phyloP scores from a whole-genome alignment of 2,797 vertebrate genomes.

The Pipistrellus pygmaeus region DNA sequence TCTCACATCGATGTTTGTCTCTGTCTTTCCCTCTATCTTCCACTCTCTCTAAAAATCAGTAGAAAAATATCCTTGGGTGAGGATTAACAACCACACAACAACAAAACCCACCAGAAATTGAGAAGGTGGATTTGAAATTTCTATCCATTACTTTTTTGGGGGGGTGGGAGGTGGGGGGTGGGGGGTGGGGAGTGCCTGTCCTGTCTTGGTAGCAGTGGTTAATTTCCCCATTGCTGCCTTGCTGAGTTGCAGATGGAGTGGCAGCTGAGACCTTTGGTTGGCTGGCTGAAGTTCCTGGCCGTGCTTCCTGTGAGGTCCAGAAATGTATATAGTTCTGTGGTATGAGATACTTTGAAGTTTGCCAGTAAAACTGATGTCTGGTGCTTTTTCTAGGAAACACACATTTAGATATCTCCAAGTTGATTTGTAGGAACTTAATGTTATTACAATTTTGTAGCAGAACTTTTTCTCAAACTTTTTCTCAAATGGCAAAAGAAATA shows the following conservation, averaged over 20 bases:
- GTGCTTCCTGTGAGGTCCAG: slow-evolving; percentile 62
- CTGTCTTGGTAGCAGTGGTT: neutral
- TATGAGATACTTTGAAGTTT: slow-evolving; percentile 69
- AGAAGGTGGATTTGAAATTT: slow-evolving; percentile 45
- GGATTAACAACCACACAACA: too few relatives aligned
- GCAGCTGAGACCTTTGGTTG: neutral
- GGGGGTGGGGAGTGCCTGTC: neutral
- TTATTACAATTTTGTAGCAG: slow-evolving; percentile 66
- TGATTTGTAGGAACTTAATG: slow-evolving; percentile 73
- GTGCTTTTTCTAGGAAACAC: slow-evolving; percentile 75
- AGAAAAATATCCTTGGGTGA: too few relatives aligned
- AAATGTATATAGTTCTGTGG: slow-evolving; percentile 71
- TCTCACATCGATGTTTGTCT: too few relatives aligned
- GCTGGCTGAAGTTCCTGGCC: neutral
- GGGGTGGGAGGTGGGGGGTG: too few relatives aligned
- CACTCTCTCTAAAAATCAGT: too few relatives aligned
- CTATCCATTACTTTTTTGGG: neutral
- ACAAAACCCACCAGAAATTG: neutral
- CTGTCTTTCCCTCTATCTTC: too few relatives aligned
- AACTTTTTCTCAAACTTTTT: slow-evolving; percentile 69
- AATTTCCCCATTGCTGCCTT: neutral
- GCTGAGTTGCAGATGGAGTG: neutral
- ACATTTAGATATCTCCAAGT: slow-evolving; percentile 66
- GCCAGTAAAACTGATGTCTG: slow-evolving; percentile 75
- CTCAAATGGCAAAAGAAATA: slow-evolving; percentile 73